Evolutionary conservation across 1,140 invertebrate genomes (phyloP).

Genomic region (Hypsibius dujardini): DNA sequence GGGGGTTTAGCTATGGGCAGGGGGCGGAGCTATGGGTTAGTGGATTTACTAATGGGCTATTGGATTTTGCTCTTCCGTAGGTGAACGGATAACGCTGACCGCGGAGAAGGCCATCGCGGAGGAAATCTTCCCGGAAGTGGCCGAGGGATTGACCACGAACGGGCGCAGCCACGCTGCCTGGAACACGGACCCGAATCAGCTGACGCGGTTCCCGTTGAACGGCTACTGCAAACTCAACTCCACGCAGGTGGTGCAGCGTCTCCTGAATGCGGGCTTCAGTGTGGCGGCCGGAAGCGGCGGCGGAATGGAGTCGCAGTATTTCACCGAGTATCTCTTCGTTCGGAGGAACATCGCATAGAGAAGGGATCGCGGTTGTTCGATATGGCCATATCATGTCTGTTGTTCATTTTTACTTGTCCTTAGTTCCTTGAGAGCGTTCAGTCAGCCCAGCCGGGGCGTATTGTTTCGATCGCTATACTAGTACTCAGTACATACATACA

Average conservation of each 20-base stretch:
- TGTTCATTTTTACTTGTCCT: no score
- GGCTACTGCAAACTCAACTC: slow-evolving; percentile 81
- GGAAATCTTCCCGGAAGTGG: slow-evolving; percentile 68
- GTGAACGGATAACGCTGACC: slow-evolving; percentile 61
- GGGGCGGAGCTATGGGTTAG: no score
- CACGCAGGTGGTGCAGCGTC: slow-evolving; percentile 64
- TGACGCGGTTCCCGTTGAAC: slow-evolving; percentile 73
- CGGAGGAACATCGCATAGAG: background rate
- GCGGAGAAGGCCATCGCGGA: slow-evolving; percentile 58
- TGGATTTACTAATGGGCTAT: no score
- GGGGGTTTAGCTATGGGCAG: no score
- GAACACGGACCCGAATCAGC: slow-evolving; percentile 64
- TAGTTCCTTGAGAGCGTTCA: no score
- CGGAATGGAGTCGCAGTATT: slow-evolving; percentile 73
- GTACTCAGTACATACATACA: no score
- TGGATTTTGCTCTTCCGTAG: no score
- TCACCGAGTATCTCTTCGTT: slow-evolving; percentile 68
- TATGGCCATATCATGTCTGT: no score
- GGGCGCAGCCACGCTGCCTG: slow-evolving; percentile 57
- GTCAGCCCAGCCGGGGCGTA: no score
- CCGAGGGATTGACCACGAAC: slow-evolving; percentile 55
- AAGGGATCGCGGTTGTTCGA: no score
- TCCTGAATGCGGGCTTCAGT: slow-evolving; percentile 62
- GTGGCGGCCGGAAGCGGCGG: slow-evolving; percentile 66
- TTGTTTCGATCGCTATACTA: no score